Evolutionary conservation across 2,797 vertebrate species (phyloP).

Genomic region (Rousettus madagascariensis): DNA sequence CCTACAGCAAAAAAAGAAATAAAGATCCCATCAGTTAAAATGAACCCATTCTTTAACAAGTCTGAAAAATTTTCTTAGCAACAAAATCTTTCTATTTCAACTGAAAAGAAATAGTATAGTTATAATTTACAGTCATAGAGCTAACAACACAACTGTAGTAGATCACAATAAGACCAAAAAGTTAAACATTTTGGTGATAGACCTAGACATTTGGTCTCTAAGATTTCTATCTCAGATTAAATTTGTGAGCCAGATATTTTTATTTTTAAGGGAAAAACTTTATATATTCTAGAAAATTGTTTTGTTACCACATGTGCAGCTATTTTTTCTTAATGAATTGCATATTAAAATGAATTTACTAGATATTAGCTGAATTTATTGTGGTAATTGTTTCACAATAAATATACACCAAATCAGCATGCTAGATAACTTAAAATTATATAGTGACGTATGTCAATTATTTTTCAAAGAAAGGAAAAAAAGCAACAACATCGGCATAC

Average conservation of each 20-base stretch:
- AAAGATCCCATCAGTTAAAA: slow-evolving; percentile 67
- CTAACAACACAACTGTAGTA: background rate
- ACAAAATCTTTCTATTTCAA: slow-evolving; percentile 17
- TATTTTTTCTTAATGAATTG: background rate
- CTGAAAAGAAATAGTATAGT: background rate
- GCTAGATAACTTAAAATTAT: background rate
- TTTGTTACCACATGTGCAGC: background rate
- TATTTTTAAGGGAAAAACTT: background rate
- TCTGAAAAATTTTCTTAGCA: slow-evolving; percentile 57
- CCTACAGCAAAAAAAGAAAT: slow-evolving; percentile 48
- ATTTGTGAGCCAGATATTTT: background rate
- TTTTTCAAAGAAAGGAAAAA: background rate
- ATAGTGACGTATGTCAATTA: background rate
- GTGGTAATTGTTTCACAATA: background rate
- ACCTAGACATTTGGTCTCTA: background rate
- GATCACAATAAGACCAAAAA: background rate
- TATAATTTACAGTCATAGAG: background rate
- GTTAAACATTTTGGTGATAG: background rate
- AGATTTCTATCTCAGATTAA: background rate
- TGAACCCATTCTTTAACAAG: slow-evolving; percentile 50
- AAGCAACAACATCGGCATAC: background rate
- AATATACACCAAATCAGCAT: background rate
- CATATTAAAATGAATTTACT: background rate
- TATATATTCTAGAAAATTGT: background rate
- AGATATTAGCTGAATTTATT: background rate